Base-by-base conservation (phyloP, 2,888 invertebrate genomes). In the Ferrisia virgata region DNA sequence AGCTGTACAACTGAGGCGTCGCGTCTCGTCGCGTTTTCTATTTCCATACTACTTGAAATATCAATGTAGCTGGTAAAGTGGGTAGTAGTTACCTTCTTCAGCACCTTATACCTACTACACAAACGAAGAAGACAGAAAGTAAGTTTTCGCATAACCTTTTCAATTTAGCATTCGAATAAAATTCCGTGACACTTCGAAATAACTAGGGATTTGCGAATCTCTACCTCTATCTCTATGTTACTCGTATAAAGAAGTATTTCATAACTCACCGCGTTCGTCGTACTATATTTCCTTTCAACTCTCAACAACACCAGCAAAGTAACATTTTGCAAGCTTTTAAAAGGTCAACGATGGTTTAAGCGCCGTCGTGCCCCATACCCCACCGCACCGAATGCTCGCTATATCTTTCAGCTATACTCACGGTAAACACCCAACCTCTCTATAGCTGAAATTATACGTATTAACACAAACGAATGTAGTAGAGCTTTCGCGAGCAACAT, bases 311-410 rank as follows among this genome's bases (percentile, higher is more conserved):
- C n/a, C n/a, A n/a, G 25, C 58, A 64, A 64, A 64, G 58, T 64
- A 64, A 64, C 58, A 64, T 64, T 64, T 64, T 13, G 58, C 58
- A 11, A 64, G 58, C 25, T 64, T 39, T 5, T 25, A 25, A 64
- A 64, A 64, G 58, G 58, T 64, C 58, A 64, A 64, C 58, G 28
- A 64, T 64, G 25, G n/a, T 64, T 64, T 64, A 64, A 64, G 58
- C 58, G 47, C 47, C 47, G 47, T 18, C 47, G 47, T 18, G 43
- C 15, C 13, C 15, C 43, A 22, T 53, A 5, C 11, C 22, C 53
- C 4, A 53, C n/a, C n/a, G n/a, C n/a, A n/a, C n/a, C n/a, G n/a
- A 53, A 53, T 22, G 53, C 22, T 22, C 22, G 58, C 58, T 9
- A 25, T 64, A 11, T 64, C 22, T 22, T 9, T 13, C 18, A 64